Evolutionary conservation across 2,113 vertebrate genomes (phyloP).

Genomic region (Nymphicus hollandicus): DNA sequence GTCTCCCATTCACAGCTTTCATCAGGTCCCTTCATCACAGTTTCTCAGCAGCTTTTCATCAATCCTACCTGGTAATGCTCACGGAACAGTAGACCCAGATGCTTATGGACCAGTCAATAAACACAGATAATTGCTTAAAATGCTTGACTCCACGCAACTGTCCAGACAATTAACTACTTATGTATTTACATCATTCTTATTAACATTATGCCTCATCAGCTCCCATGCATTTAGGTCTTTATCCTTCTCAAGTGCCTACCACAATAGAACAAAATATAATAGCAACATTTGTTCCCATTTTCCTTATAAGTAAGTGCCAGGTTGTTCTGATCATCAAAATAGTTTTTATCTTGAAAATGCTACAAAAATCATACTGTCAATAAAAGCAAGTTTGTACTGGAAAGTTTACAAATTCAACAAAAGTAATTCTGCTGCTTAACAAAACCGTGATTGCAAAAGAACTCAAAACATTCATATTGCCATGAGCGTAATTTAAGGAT

Average conservation of each 20-base stretch:
- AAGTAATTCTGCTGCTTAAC: constrained; percentile 35
- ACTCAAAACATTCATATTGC: constrained; percentile 48
- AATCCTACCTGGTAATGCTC: not conserved
- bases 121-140: constrained; percentile 30
- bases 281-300: not conserved
- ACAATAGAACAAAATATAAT: not conserved
- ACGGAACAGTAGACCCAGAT: not conserved
- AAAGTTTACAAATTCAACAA: constrained; percentile 57
- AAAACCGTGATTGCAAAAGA: constrained; percentile 56
- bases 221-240: not conserved
- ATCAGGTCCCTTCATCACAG: not conserved
- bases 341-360: constrained; percentile 41
- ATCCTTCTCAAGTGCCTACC: not conserved
- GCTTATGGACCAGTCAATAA: not conserved
- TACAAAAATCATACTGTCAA: constrained; percentile 15
- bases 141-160: not conserved
- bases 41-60: not conserved
- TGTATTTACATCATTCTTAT: not conserved
- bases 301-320: not conserved
- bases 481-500: constrained; percentile 25
- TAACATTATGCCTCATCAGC: not conserved
- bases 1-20: not conserved
- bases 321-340: constrained; percentile 29
- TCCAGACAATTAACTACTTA: constrained; percentile 39
- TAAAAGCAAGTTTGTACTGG: constrained; percentile 53